Evolutionary conservation across 1,140 invertebrate genomes (phyloP).

Genomic region (Pectinophora gossypiella): DNA sequence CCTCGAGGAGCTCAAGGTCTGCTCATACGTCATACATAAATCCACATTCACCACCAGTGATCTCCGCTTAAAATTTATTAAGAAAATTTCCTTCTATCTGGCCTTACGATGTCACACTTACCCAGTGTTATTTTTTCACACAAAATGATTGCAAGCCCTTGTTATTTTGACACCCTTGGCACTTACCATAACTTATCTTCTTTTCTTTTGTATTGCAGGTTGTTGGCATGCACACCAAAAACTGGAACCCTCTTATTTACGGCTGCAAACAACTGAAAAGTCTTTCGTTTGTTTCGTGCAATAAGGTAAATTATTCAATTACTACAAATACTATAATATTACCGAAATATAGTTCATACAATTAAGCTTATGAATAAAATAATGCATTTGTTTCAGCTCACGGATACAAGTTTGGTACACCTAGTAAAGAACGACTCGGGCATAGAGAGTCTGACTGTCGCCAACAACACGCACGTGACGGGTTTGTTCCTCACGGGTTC

Average conservation of each 20-base stretch:
- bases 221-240: conserved; percentile 59
- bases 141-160: no score
- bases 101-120: no score
- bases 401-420: conserved; percentile 54
- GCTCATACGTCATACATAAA: no score
- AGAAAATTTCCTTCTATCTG: no score
- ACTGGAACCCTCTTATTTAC: conserved; percentile 66
- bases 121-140: no score
- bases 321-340: no score
- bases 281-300: conserved; percentile 58
- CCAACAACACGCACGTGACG: conserved; percentile 57
- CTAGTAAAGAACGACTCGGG: conserved; percentile 48
- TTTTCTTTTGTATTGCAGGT: conserved; percentile 36
- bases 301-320: conserved; percentile 49
- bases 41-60: no score
- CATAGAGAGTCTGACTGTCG: conserved; percentile 52
- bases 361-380: no score
- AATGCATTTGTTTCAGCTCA: conserved; percentile 40
- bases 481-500: conserved; percentile 55
- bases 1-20: conserved; percentile 60
- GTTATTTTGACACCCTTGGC: no score
- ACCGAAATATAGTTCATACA: no score
- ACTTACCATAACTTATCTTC: background rate
- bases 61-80: no score
- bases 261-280: conserved; percentile 60